Evolutionary conservation across 2,888 invertebrate genomes (phyloP).

Genomic region (Brenthis daphne): DNA sequence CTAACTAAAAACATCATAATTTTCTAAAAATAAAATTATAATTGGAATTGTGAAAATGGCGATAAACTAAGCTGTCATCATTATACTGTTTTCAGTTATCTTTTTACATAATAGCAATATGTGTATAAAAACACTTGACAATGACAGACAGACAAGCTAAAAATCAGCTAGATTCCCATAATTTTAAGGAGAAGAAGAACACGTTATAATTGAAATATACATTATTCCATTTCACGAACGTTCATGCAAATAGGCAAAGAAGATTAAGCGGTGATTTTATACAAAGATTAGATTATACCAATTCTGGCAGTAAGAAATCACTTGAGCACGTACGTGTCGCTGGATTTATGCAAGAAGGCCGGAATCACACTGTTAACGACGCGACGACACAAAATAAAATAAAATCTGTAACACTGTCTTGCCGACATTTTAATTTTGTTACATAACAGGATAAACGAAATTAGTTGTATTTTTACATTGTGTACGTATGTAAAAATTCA

Average conservation of each 20-base stretch:
- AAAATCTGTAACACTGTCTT: slow-evolving; percentile 6
- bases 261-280: slow-evolving; percentile 52
- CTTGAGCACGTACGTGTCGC: slow-evolving; percentile 61
- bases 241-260: slow-evolving; percentile 49
- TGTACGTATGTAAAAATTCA: too few species aligned
- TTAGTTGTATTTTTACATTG: not conserved
- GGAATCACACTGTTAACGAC: slow-evolving; percentile 31
- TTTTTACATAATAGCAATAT: too few species aligned
- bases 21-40: too few species aligned
- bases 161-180: too few species aligned
- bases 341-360: slow-evolving; percentile 44
- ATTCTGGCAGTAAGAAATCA: slow-evolving; percentile 59
- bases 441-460: not conserved
- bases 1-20: too few species aligned
- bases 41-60: too few species aligned
- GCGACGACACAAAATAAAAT: slow-evolving; percentile 26
- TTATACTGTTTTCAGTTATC: too few species aligned
- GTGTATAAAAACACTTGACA: too few species aligned
- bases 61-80: too few species aligned
- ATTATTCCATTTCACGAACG: slow-evolving; percentile 45
- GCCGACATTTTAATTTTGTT: not conserved
- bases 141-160: too few species aligned
- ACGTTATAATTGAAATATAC: slow-evolving; percentile 19
- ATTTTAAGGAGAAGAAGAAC: too few species aligned
- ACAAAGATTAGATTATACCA: slow-evolving; percentile 61